Conservation (phyloP, 2,113 vertebrate genomes). For the Onychostruthus taczanowskii region DNA sequence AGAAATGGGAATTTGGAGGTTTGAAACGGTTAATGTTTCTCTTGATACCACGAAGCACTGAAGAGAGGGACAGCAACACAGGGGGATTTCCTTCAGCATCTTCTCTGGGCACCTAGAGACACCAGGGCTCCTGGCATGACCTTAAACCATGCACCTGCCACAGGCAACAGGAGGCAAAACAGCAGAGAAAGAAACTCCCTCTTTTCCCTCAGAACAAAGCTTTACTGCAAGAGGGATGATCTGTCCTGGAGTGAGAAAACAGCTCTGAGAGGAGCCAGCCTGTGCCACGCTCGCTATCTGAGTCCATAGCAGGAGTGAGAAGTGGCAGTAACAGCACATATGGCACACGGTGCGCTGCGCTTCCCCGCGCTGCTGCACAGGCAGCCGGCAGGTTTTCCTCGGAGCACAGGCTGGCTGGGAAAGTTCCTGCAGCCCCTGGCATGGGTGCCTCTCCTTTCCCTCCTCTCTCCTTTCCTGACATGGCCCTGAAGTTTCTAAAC, state of each 20-base stretch:
- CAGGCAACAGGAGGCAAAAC: neutral
- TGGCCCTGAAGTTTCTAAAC: neutral
- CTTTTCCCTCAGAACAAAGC: neutral
- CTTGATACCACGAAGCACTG: rapidly evolving
- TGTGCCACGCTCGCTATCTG: rapidly evolving
- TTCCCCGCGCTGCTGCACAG: neutral
- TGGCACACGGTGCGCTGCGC: rapidly evolving
- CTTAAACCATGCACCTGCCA: neutral
- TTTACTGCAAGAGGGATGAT: neutral
- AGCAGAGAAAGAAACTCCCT: neutral
- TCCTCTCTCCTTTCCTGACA: neutral
- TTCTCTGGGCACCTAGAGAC: neutral
- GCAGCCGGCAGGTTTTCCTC: neutral
- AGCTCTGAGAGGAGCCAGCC: neutral
- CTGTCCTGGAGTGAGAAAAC: neutral
- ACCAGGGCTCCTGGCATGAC: neutral
- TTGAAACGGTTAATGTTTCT: neutral
- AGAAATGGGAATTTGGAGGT: neutral
- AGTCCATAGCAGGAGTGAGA: neutral
- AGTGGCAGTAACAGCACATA: neutral
- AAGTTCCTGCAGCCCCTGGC: neutral
- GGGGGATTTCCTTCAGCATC: neutral
- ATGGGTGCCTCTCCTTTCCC: rapidly evolving
- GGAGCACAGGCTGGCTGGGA: neutral
- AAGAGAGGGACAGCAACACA: neutral